A percentile compares a stretch with the other conserved stretches of the same genome.
phyloP scores from a whole-genome alignment of 2,113 vertebrate genomes.

The Sialia sialis region DNA sequence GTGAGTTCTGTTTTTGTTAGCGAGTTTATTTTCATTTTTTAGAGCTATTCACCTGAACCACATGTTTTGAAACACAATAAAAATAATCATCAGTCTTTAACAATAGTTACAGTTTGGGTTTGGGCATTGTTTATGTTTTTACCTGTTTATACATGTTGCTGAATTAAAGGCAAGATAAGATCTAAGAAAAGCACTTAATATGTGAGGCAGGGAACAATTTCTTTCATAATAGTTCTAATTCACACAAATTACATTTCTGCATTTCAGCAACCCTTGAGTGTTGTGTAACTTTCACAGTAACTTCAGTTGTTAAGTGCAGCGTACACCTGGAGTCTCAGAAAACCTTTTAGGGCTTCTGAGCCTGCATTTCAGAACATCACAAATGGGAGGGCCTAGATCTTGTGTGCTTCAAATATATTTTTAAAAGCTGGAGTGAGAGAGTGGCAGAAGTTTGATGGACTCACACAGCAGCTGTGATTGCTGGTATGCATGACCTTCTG shows the following conservation, averaged over 20 bases:
- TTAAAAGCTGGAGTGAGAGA: background rate
- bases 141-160: background rate
- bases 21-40: background rate
- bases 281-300: background rate
- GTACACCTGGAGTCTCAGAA: background rate
- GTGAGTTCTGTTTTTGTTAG: background rate
- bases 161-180: constrained; percentile 2
- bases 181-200: constrained; percentile 18
- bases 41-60: background rate
- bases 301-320: background rate
- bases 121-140: background rate
- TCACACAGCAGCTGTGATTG: background rate
- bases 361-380: accelerated
- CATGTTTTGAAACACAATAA: background rate
- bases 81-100: background rate
- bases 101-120: background rate
- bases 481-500: background rate
- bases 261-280: background rate
- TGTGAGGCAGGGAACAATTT: background rate
- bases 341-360: background rate
- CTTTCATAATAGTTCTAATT: background rate
- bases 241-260: background rate
- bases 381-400: background rate
- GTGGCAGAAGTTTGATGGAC: background rate
- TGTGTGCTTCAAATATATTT: background rate